Evolutionary conservation across 2,113 vertebrate species (phyloP), one percentile per base, ranked within the genome.

Genomic region (Alectura lathami): DNA sequence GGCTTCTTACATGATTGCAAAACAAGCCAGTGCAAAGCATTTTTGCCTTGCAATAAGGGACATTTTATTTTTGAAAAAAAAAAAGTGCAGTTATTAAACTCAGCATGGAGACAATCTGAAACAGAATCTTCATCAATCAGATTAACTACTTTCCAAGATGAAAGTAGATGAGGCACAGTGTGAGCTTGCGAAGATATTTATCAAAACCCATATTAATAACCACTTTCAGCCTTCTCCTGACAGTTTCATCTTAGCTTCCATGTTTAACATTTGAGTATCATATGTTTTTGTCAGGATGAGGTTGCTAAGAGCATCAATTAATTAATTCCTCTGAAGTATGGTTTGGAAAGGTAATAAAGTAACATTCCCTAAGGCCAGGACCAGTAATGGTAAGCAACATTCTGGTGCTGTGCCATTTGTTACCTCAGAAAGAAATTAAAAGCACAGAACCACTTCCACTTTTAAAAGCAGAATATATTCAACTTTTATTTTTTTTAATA

Each of bases 81-180:
- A 96, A 96, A 96, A 93, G 72, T 83, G 70, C 78, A 76, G 68
- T 98, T 98, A 98, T 98, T 98, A 97, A 98, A 97, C 98, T 91
- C 98, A 98, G 98, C 98, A 98, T 98, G 96, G 97, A 98, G 97
- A 98, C 97, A 98, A 98, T 99, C 98, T 98, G 98, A 98, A 98
- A 98, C 96, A 95, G 97, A 97, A 98, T 98, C 98, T 99, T 98
- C 98, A 98, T 99, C 98, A 98, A 98, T 99, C 98, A 99, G 98
- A 98, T 98, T 98, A 98, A 98, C 98, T 98, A 97, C 98, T 98
- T 98, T 98, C 97, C 92, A 91, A 98, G 98, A 98, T 97, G 98
- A 98, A 98, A 98, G 98, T 98, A 98, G 98, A 98, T 94, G 97
- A 98, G 96, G 98, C 98, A 98, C 98, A 98, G 98, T 98, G 96